Conservation (phyloP, 2,113 vertebrate genomes). For the Halcyon malimbica region DNA sequence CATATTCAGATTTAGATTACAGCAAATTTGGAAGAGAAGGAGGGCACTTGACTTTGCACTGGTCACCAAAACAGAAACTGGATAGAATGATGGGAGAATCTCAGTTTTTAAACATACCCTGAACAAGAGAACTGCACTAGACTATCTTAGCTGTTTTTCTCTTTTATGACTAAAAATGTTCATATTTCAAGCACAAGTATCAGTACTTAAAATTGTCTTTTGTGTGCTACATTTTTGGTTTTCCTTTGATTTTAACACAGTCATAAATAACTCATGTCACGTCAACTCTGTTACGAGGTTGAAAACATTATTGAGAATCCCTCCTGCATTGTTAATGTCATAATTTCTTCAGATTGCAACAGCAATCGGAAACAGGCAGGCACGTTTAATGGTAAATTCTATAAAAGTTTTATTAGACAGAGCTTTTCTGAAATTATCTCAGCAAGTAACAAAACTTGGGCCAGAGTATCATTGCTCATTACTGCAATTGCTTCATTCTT, state of each 20-base stretch:
- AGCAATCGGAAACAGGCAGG: neutral
- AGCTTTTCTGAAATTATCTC: neutral
- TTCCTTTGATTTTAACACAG: neutral
- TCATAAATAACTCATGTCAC: neutral
- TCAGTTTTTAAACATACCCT: neutral
- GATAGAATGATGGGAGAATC: neutral
- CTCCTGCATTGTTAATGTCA: neutral
- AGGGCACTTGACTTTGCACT: neutral
- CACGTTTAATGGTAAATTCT: neutral
- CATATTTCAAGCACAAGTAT: neutral
- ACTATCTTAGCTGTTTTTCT: neutral
- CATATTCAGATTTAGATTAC: neutral
- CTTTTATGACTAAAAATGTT: neutral
- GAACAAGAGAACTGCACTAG: neutral
- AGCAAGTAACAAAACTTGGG: neutral
- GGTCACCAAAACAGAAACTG: neutral
- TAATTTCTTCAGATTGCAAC: slow-evolving; percentile 4
- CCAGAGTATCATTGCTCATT: neutral
- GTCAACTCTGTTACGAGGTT: neutral
- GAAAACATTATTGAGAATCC: neutral
- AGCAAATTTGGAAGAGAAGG: neutral
- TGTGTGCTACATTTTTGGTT: neutral
- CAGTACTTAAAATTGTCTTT: neutral
- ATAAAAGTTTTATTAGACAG: neutral
- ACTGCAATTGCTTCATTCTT: neutral